Conservation (phyloP, 2,797 vertebrate genomes). For the Tokudaia muenninki region DNA sequence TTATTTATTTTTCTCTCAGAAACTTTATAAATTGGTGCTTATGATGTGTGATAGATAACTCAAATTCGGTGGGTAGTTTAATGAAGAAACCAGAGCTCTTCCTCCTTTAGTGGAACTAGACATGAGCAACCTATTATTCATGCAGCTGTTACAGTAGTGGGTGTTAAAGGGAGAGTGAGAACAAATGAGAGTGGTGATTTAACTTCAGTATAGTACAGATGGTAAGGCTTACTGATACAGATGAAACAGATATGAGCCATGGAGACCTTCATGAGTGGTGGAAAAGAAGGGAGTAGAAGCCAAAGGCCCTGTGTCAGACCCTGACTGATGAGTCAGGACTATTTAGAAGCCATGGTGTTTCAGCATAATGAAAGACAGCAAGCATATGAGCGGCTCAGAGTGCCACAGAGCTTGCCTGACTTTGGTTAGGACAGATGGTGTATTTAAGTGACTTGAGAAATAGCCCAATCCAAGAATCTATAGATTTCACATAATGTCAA, state of each 20-base stretch:
- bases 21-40: neutral
- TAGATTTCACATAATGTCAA: neutral
- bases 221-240: neutral
- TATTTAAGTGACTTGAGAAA: neutral
- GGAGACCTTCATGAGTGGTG: accelerated
- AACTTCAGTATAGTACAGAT: neutral
- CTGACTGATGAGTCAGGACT: accelerated
- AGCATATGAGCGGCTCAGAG: accelerated
- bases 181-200: neutral
- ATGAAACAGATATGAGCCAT: neutral
- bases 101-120: neutral
- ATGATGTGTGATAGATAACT: neutral
- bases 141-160: no score
- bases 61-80: neutral
- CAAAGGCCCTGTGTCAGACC: neutral
- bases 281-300: accelerated
- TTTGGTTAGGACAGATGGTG: neutral
- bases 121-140: neutral
- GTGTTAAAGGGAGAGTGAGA: neutral
- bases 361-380: accelerated
- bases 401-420: accelerated
- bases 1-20: conserved; percentile 20
- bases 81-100: neutral
- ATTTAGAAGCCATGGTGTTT: neutral
- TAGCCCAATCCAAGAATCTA: neutral